phyloP scores from a whole-genome alignment of 2,888 invertebrate genomes.

The Caenorhabditis becei region DNA sequence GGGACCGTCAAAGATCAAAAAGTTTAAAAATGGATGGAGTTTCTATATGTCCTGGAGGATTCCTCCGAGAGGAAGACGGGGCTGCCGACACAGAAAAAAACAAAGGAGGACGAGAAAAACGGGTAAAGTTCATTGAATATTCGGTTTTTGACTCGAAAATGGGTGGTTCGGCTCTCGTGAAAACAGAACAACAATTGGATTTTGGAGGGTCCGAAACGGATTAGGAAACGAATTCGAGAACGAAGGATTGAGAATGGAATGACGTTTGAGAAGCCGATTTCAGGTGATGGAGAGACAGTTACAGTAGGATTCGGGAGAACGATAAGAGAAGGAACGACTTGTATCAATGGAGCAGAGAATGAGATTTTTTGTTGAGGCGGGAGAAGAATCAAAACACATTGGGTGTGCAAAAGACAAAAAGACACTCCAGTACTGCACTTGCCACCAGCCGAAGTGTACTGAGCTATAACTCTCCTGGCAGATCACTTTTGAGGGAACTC shows the following conservation, averaged over 20 bases:
- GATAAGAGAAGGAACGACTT: too few species aligned
- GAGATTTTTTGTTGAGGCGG: not conserved
- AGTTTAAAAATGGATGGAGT: slow-evolving; percentile 43
- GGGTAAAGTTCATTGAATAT: slow-evolving; percentile 29
- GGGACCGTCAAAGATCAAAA: not conserved
- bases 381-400: not conserved
- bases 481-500: not conserved
- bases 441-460: not conserved
- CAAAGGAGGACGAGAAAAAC: slow-evolving; percentile 1
- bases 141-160: slow-evolving; percentile 12
- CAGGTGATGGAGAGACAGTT: too few species aligned
- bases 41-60: not conserved
- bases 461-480: not conserved
- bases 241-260: not conserved
- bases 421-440: not conserved
- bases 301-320: too few species aligned
- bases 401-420: slow-evolving; percentile 2
- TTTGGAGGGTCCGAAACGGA: too few species aligned
- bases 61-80: not conserved
- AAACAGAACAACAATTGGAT: slow-evolving; percentile 14
- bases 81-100: not conserved
- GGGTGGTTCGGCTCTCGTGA: not conserved
- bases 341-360: too few species aligned
- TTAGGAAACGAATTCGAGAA: too few species aligned
- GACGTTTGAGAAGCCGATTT: too few species aligned